These are phyloP conservation scores for Drosophila truncata DNA, from an alignment of 1,140 invertebrate genomes.

Conservation along the genomic window DNA sequence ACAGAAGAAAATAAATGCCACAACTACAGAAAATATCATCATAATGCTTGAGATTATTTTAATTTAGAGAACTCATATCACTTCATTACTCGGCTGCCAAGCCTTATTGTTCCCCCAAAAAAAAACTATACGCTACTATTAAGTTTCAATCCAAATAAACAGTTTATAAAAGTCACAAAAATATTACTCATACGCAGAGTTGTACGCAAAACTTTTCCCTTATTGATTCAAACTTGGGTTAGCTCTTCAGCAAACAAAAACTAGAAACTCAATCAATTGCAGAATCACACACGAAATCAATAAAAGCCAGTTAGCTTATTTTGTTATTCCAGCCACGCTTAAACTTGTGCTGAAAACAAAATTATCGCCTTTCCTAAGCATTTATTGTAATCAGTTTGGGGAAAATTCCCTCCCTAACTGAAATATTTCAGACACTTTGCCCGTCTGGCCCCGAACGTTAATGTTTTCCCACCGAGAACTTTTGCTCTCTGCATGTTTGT, in stretches of 20 bases:
- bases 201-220: neutral
- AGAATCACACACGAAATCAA: conserved; percentile 58
- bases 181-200: conserved; percentile 5
- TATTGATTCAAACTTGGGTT: conserved; percentile 17
- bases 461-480: conserved; percentile 41
- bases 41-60: neutral
- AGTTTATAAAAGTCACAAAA: neutral
- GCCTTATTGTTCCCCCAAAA: neutral
- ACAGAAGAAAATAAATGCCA: neutral
- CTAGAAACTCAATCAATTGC: conserved; percentile 32
- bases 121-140: neutral
- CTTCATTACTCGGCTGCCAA: neutral
- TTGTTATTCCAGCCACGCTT: conserved; percentile 56
- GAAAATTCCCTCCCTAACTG: conserved; percentile 19
- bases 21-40: neutral
- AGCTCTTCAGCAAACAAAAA: conserved; percentile 12
- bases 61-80: too few relatives aligned
- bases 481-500: conserved; percentile 51
- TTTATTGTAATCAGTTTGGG: conserved; percentile 64
- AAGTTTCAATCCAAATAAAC: neutral
- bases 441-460: conserved; percentile 38
- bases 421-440: conserved; percentile 58
- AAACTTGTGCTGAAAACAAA: conserved; percentile 66
- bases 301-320: conserved; percentile 40
- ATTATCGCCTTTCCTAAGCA: conserved; percentile 66